Conservation (phyloP, 2,797 vertebrate genomes). For the Sciurus vulgaris region DNA sequence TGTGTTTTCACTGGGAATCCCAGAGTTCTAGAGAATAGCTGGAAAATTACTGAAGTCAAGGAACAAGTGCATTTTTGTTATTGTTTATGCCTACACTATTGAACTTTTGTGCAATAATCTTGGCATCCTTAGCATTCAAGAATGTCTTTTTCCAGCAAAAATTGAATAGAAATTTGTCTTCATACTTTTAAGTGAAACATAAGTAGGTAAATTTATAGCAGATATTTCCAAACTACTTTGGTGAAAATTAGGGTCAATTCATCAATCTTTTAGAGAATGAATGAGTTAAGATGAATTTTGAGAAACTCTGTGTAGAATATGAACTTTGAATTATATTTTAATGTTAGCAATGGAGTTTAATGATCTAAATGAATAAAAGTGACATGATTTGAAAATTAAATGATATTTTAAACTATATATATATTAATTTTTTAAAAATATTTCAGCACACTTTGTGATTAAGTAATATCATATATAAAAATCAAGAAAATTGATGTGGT, state of each 20-base stretch:
- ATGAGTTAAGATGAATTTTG: not conserved
- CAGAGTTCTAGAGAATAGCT: not conserved
- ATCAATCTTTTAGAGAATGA: not conserved
- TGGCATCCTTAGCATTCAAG: not conserved
- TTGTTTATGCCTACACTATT: not conserved
- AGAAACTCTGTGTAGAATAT: not conserved
- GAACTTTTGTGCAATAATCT: not conserved
- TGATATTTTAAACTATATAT: not conserved
- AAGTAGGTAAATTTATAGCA: conserved; percentile 23
- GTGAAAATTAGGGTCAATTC: not conserved
- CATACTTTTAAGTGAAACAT: not conserved
- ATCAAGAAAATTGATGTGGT: not conserved
- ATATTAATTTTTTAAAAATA: conserved; percentile 57
- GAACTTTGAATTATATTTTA: not conserved
- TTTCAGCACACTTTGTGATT: not conserved
- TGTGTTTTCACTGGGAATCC: not conserved
- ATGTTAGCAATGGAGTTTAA: not conserved
- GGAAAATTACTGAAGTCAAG: not conserved
- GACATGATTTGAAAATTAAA: not conserved
- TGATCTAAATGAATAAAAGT: not conserved
- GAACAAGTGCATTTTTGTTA: not conserved
- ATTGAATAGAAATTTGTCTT: conserved; percentile 39
- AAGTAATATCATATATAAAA: conserved; percentile 28
- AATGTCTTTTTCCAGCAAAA: not conserved
- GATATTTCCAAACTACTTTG: conserved; percentile 54